Conservation (phyloP, 2,797 vertebrate genomes). For the Lepus oiostolus region DNA sequence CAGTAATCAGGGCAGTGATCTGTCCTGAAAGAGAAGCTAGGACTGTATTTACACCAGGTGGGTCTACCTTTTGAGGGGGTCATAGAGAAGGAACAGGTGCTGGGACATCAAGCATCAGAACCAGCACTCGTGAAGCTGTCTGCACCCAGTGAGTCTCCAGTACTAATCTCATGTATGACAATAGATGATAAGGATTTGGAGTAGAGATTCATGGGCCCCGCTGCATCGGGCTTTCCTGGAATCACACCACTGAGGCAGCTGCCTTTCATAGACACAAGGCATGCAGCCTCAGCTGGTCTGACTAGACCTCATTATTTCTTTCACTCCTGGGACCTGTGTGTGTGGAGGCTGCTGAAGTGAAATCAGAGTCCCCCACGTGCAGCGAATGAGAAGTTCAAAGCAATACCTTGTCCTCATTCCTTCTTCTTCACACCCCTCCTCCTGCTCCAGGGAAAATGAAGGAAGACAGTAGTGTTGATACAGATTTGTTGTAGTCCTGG, state of each 20-base stretch:
- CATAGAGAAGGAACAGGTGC: background rate
- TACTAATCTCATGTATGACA: background rate
- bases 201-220: background rate
- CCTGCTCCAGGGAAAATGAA: background rate
- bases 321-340: conserved; percentile 4
- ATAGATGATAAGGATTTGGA: background rate
- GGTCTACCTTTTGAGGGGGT: background rate
- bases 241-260: background rate
- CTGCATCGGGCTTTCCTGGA: background rate
- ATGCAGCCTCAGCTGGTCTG: conserved; percentile 21
- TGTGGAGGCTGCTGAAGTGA: background rate
- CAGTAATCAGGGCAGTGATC: background rate
- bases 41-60: background rate
- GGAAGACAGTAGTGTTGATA: background rate
- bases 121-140: background rate
- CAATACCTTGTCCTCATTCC: background rate
- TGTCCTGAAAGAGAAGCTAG: background rate
- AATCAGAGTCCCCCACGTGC: background rate
- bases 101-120: background rate
- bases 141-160: background rate
- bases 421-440: background rate
- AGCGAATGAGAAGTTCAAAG: background rate
- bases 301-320: conserved; percentile 51
- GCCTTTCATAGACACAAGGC: background rate
- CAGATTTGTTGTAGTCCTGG: background rate